A percentile compares a stretch with the other conserved stretches of the same genome.
These are phyloP conservation scores for Brenthis ino DNA, from an alignment of 2,888 invertebrate genomes.

Conservation along the genomic window DNA sequence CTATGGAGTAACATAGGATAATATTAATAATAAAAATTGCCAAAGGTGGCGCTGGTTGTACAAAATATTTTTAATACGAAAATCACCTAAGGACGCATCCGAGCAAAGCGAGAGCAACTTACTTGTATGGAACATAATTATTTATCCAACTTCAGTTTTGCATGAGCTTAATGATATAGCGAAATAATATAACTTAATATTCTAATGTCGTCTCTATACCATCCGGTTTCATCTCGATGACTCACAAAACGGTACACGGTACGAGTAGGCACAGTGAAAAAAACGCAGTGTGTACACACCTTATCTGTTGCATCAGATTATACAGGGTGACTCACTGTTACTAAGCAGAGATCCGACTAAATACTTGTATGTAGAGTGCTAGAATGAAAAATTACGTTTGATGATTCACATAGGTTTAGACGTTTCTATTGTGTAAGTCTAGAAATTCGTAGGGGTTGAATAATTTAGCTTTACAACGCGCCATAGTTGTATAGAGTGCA, in stretches of 20 bases:
- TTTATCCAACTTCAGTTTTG: not conserved
- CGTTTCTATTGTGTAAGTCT: slow-evolving; percentile 5
- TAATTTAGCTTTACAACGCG: slow-evolving; percentile 6
- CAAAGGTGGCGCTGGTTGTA: no score
- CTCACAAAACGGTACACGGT: slow-evolving; percentile 71
- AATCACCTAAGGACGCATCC: no score
- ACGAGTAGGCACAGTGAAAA: slow-evolving; percentile 68
- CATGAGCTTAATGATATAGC: slow-evolving; percentile 14
- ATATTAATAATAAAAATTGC: no score
- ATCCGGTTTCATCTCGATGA: slow-evolving; percentile 58
- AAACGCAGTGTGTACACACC: slow-evolving; percentile 63
- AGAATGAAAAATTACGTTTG: slow-evolving; percentile 24
- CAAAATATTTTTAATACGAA: no score
- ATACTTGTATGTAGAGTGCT: slow-evolving; percentile 7
- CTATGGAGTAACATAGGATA: no score
- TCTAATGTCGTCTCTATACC: slow-evolving; percentile 51
- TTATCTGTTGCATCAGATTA: slow-evolving; percentile 81
- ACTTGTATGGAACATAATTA: no score
- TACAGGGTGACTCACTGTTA: slow-evolving; percentile 40
- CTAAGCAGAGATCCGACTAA: slow-evolving; percentile 27
- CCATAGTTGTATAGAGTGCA: not conserved
- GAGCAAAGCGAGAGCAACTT: no score
- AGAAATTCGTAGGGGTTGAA: slow-evolving; percentile 8
- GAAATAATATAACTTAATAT: slow-evolving; percentile 35
- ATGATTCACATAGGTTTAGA: slow-evolving; percentile 3